Conservation (phyloP, 2,113 vertebrate species). For the Theristicus caerulescens region DNA sequence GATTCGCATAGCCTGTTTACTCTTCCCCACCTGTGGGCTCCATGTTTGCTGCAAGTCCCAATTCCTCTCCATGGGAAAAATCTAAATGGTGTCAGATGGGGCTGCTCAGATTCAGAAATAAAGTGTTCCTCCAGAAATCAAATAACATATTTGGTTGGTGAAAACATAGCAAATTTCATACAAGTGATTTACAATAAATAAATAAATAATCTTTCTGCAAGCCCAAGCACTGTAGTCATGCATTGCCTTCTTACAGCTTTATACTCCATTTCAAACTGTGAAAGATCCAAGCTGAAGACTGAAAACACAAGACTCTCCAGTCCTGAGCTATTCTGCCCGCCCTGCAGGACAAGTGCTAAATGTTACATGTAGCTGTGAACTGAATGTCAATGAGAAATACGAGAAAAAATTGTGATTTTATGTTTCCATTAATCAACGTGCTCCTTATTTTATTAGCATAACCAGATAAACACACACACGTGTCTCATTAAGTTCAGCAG, state of each 20-base stretch:
- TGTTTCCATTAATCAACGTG: not conserved
- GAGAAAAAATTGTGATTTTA: not conserved
- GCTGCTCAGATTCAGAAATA: not conserved
- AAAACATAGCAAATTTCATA: not conserved
- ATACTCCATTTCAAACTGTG: not conserved
- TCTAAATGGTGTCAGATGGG: rapidly evolving
- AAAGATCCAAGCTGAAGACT: not conserved
- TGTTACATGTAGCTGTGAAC: not conserved
- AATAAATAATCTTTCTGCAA: not conserved
- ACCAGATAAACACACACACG: not conserved
- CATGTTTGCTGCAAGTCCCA: not conserved
- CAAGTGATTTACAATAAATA: not conserved
- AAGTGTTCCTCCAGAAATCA: not conserved
- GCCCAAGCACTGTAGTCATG: not conserved
- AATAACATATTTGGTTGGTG: rapidly evolving
- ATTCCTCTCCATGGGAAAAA: not conserved
- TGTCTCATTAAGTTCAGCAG: not conserved
- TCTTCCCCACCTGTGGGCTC: not conserved
- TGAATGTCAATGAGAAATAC: not conserved
- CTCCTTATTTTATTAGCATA: not conserved
- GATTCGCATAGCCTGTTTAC: rapidly evolving
- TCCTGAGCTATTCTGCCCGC: not conserved
- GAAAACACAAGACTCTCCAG: not conserved
- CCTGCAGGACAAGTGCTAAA: not conserved
- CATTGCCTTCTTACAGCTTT: not conserved